Percentiles rank a stretch among this genome's conserved stretches.
Evolutionary conservation across 1,140 invertebrate species (phyloP).

Genomic region (Cyclargus thomasi): DNA sequence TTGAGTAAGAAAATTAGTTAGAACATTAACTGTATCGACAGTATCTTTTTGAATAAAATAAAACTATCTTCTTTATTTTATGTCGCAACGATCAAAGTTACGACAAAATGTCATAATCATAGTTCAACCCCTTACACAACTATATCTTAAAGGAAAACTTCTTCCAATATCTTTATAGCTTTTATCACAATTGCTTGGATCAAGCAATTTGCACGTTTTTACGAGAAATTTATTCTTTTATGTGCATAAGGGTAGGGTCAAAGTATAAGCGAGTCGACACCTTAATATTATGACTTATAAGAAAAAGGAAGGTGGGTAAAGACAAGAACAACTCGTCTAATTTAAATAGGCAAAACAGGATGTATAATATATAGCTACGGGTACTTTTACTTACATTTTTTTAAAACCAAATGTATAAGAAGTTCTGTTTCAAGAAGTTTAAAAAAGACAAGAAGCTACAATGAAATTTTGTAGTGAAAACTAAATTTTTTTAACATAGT

Average conservation of each 20-base stretch:
- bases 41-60: not conserved
- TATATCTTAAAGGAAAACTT: not conserved
- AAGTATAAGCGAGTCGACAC: not conserved
- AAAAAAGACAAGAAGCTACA: too few species aligned
- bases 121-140: not conserved
- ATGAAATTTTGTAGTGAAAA: too few species aligned
- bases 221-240: conserved; percentile 11
- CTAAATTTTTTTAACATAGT: too few species aligned
- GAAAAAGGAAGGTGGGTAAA: not conserved
- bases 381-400: too few species aligned
- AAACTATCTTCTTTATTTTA: not conserved
- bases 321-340: not conserved
- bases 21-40: too few species aligned
- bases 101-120: not conserved
- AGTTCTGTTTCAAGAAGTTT: too few species aligned
- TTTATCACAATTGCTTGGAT: conserved; percentile 7
- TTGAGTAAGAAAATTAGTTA: too few species aligned
- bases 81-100: not conserved
- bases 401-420: too few species aligned
- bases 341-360: not conserved
- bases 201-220: conserved; percentile 6
- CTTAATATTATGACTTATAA: not conserved
- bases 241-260: conserved; percentile 4
- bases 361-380: not conserved
- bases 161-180: conserved; percentile 1